Percentiles rank a stretch among this genome's conserved stretches.
These are phyloP conservation scores for Enteromius anoplus DNA, from an alignment of 2,797 vertebrate genomes.

Conservation along the genomic window DNA sequence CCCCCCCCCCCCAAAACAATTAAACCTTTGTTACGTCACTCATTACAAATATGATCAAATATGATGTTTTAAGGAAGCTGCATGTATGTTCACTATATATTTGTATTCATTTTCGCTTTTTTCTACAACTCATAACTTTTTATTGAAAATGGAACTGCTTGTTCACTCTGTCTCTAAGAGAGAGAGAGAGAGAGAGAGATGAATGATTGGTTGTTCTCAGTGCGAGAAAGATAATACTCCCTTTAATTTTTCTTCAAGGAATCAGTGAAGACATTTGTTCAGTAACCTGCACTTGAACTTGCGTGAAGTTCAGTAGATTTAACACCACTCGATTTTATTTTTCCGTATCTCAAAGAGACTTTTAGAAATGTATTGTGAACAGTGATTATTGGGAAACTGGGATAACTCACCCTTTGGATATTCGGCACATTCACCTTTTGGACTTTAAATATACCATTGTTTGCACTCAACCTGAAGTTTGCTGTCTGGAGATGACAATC, in stretches of 20 bases:
- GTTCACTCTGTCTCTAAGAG: neutral
- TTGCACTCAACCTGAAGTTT: conserved; percentile 15
- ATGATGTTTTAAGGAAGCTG: neutral
- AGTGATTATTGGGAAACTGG: neutral
- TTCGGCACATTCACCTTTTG: neutral
- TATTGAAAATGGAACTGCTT: neutral
- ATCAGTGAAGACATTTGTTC: conserved; percentile 15
- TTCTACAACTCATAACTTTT: neutral
- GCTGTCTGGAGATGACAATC: neutral
- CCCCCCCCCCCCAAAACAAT: no score
- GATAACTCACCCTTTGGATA: neutral
- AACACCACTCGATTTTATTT: neutral
- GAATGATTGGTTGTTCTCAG: conserved; percentile 44
- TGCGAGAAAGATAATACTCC: conserved; percentile 50
- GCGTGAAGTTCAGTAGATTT: neutral
- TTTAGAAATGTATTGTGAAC: neutral
- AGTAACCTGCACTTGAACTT: conserved; percentile 40
- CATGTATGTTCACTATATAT: neutral
- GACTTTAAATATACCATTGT: conserved; percentile 13
- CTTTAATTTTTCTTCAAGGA: conserved; percentile 37
- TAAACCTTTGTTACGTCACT: neutral
- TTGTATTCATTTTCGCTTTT: neutral
- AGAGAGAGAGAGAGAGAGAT: neutral
- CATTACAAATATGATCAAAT: neutral
- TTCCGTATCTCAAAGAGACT: neutral